Evolutionary conservation across 2,797 vertebrate genomes (phyloP).

Genomic region (Trachurus trachurus): DNA sequence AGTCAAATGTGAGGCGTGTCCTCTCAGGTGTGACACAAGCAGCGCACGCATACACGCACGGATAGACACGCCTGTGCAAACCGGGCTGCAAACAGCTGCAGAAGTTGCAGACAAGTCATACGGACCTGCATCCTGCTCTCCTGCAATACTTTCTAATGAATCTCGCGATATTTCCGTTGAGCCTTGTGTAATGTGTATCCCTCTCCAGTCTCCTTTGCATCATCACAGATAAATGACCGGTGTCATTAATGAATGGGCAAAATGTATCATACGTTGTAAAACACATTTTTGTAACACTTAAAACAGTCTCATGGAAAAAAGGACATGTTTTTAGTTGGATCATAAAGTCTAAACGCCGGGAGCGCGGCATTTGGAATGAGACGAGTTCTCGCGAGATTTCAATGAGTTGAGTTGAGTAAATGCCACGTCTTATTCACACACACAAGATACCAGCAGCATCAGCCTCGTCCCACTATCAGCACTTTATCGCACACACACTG

Average conservation of each 20-base stretch:
- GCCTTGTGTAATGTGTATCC: neutral
- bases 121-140: slow-evolving; percentile 29
- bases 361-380: neutral
- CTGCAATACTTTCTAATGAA: neutral
- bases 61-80: too few relatives aligned
- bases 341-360: neutral
- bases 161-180: slow-evolving; percentile 38
- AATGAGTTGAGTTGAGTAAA: slow-evolving; percentile 58
- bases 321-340: too few relatives aligned
- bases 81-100: neutral
- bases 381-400: slow-evolving; percentile 71
- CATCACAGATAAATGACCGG: too few relatives aligned
- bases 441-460: slow-evolving; percentile 34
- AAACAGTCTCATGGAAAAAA: rapidly evolving
- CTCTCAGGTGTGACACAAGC: too few relatives aligned
- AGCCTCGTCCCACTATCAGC: slow-evolving; percentile 10
- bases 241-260: rapidly evolving
- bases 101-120: too few relatives aligned
- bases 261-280: rapidly evolving
- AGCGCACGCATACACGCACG: too few relatives aligned
- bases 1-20: too few relatives aligned
- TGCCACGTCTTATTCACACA: slow-evolving; percentile 79
- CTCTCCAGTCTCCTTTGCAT: neutral
- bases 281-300: rapidly evolving
- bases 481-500: neutral